Evolutionary conservation across 1,140 invertebrate genomes (phyloP).

Genomic region (Cyphomyrmex costatus): DNA sequence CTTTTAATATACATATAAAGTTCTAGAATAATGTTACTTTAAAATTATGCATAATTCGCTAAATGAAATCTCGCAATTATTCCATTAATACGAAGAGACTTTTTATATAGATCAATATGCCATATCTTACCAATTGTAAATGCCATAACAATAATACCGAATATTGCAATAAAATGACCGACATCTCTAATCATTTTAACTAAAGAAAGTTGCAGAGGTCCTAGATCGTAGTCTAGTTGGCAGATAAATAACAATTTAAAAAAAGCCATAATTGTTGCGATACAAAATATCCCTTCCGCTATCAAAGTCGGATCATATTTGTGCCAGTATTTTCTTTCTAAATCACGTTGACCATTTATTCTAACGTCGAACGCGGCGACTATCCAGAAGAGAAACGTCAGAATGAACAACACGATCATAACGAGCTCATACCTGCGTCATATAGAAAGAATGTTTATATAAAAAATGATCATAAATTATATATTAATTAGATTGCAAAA

Average conservation of each 20-base stretch:
- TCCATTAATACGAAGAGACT: background rate
- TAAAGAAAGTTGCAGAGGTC: constrained; percentile 88
- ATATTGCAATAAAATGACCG: constrained; percentile 87
- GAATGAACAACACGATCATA: constrained; percentile 84
- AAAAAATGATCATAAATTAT: constrained; percentile 23
- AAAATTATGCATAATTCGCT: background rate
- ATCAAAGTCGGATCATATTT: constrained; percentile 91
- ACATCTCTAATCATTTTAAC: constrained; percentile 89
- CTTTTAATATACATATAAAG: background rate
- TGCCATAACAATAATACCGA: constrained; percentile 87
- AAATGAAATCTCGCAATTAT: background rate
- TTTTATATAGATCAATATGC: background rate
- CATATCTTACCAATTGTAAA: constrained; percentile 85
- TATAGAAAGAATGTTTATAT: background rate
- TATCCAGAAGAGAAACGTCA: constrained; percentile 87
- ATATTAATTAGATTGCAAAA: constrained; percentile 3
- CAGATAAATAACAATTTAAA: constrained; percentile 88
- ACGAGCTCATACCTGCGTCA: constrained; percentile 82
- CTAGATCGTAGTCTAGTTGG: constrained; percentile 88
- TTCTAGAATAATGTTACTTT: background rate
- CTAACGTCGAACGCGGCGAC: constrained; percentile 84
- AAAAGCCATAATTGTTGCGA: constrained; percentile 91
- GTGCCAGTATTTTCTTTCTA: constrained; percentile 91
- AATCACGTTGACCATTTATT: constrained; percentile 83
- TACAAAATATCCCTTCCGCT: constrained; percentile 91